Base-by-base conservation (phyloP, 1,140 invertebrate genomes). In the Stenopsyche tienmushanensis region DNA sequence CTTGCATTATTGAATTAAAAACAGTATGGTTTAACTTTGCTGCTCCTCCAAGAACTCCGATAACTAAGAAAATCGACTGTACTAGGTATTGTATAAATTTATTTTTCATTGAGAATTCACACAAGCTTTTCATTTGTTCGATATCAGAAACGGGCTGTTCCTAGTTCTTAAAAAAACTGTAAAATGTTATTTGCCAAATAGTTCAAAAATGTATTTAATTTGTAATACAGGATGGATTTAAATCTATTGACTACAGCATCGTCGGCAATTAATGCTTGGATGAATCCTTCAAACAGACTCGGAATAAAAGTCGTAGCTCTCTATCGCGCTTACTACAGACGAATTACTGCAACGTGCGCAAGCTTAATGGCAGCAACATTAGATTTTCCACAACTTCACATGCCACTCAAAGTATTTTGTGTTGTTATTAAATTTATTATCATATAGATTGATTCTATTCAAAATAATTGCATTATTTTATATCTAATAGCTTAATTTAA, bases 11-110 rank as follows among this genome's bases (percentile, higher is more conserved):
- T 42, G 91, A 97, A 73, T 79, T 98, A 3, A 91, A 92, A 74
- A 89, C 90, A 0, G 90, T 96, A 9, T 98, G 96, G 96, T 95
- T 98, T 71, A 97, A 97, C 76, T 98, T 98, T 82, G 96, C 96
- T 17, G 95, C 96, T 0, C 96, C 96, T 1, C 95, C 95, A 0
- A 86, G 93, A 67, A 93, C 93, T 13, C 93, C 95, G 0, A 96
- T 96, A 29, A 97, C 94, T 0, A 86, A 91, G 50, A 97, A 97
- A 81, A 95, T 97, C 63, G 95, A 98, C 77, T 96, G 92, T 73
- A 97, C 94, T 0, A 86, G 90, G 89, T 90, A 78, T 71, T 70
- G 69, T 41, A 24, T 60, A 65, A 45, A 63, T 62, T 18, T 64
- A 62, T 23, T 55, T 24, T 26, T 59, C 26, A 62, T 63, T 59